Evolutionary conservation across 2,797 vertebrate species (phyloP).

Genomic region (Siniperca obscura): DNA sequence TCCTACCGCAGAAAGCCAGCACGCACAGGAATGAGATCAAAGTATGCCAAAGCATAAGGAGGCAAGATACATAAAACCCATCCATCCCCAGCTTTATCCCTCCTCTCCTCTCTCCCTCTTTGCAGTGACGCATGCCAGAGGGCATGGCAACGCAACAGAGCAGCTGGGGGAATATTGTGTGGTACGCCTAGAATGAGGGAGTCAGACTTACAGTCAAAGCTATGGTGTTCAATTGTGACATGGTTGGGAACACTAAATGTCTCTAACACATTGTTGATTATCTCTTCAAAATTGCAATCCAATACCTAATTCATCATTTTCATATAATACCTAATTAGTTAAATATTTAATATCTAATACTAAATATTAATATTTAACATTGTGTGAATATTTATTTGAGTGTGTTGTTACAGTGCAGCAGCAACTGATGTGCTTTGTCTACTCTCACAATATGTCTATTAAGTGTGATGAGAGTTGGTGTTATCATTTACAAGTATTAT

Average conservation of each 20-base stretch:
- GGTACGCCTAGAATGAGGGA: slow-evolving; percentile 30
- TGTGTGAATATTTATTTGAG: background rate
- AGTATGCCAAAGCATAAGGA: slow-evolving; percentile 66
- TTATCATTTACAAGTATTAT: background rate
- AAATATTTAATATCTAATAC: slow-evolving; percentile 1
- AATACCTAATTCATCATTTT: background rate
- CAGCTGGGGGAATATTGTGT: slow-evolving; percentile 60
- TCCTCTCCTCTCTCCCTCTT: slow-evolving; percentile 54
- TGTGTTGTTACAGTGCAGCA: background rate
- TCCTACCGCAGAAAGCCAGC: slow-evolving; percentile 61
- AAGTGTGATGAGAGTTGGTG: background rate
- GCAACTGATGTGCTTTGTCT: background rate
- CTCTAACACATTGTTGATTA: slow-evolving; percentile 1
- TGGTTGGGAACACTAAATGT: slow-evolving; percentile 20
- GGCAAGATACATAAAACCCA: slow-evolving; percentile 71
- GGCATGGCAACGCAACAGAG: slow-evolving; percentile 60
- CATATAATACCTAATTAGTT: background rate
- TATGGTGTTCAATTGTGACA: slow-evolving; percentile 29
- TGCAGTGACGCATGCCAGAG: slow-evolving; percentile 70
- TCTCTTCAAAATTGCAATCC: slow-evolving; percentile 3
- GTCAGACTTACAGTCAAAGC: slow-evolving; percentile 34
- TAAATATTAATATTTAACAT: background rate
- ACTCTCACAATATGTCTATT: background rate
- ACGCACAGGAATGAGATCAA: slow-evolving; percentile 73
- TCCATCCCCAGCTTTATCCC: slow-evolving; percentile 51